A percentile compares a stretch with the other conserved stretches of the same genome.
Evolutionary conservation across 1,140 invertebrate genomes (phyloP).

Genomic region (Zophobas morio): DNA sequence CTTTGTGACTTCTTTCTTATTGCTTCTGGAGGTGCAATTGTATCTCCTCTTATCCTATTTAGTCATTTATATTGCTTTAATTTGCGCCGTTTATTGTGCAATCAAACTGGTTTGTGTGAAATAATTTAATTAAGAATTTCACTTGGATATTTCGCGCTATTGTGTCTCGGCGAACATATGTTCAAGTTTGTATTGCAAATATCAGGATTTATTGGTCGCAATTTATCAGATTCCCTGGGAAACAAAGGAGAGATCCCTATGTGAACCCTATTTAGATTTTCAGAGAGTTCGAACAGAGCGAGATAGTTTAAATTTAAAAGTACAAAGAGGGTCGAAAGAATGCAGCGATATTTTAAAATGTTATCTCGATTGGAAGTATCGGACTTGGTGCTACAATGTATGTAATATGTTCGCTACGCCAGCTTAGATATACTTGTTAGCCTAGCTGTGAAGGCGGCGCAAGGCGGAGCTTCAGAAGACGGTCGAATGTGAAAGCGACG

Average conservation of each 20-base stretch:
- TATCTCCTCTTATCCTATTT: conserved; percentile 32
- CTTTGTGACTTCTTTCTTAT: conserved; percentile 56
- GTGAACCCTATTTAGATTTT: conserved; percentile 55
- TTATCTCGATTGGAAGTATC: conserved; percentile 56
- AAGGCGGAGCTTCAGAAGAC: conserved; percentile 55
- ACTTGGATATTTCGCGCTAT: neutral
- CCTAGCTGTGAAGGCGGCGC: conserved; percentile 55
- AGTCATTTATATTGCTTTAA: conserved; percentile 27
- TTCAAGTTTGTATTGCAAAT: conserved; percentile 28
- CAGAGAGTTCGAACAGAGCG: conserved; percentile 54
- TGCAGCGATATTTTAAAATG: conserved; percentile 59
- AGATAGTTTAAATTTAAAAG: conserved; percentile 59
- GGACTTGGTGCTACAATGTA: conserved; percentile 55
- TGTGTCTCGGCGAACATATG: conserved; percentile 13
- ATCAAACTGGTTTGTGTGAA: conserved; percentile 3
- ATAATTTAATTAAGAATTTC: conserved; percentile 34
- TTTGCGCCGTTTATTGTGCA: conserved; percentile 14
- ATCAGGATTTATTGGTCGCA: conserved; percentile 24
- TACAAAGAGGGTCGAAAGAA: conserved; percentile 55
- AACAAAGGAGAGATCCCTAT: conserved; percentile 45
- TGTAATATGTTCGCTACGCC: conserved; percentile 50
- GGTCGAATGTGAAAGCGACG: conserved; percentile 51
- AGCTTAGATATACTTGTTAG: conserved; percentile 55
- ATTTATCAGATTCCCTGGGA: conserved; percentile 37
- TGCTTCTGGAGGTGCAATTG: conserved; percentile 22